These are phyloP conservation scores for Ibycter americanus DNA, from an alignment of 2,797 vertebrate species.

Conservation along the genomic window DNA sequence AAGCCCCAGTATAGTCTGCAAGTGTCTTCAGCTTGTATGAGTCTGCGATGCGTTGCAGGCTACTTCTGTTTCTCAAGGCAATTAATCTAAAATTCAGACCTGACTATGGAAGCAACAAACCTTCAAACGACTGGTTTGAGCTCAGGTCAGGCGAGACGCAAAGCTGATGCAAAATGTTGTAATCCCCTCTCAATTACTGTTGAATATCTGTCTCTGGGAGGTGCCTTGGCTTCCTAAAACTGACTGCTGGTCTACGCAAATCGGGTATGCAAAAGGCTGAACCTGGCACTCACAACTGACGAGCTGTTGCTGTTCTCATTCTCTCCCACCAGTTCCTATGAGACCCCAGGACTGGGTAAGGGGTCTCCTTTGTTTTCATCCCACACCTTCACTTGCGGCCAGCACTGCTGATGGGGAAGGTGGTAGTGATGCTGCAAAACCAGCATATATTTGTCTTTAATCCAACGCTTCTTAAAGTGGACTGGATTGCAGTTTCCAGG, in stretches of 20 bases:
- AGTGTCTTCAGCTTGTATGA: not conserved
- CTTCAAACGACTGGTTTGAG: not conserved
- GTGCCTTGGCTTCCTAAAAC: not conserved
- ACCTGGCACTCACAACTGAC: fast-evolving
- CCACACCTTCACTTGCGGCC: not conserved
- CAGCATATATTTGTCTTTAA: not conserved
- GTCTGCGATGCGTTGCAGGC: too few species aligned
- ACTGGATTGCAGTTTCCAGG: not conserved
- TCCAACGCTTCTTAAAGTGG: not conserved
- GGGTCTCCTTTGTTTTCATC: not conserved
- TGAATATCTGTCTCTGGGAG: not conserved
- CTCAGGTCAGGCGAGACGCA: not conserved
- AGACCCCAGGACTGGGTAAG: not conserved
- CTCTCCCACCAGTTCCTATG: not conserved
- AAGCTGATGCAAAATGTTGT: not conserved
- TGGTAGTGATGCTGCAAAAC: not conserved
- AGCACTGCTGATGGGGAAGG: not conserved
- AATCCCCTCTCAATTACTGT: fast-evolving
- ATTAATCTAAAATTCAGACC: not conserved
- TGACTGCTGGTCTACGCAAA: not conserved
- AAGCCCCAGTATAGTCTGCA: too few species aligned
- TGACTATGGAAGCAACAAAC: not conserved
- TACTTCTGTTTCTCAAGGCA: not conserved
- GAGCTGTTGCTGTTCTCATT: not conserved
- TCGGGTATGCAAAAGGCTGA: not conserved